A percentile compares a stretch with the other conserved stretches of the same genome.
These are phyloP conservation scores for Ferrisia virgata DNA, from an alignment of 2,888 invertebrate genomes.

Conservation along the genomic window DNA sequence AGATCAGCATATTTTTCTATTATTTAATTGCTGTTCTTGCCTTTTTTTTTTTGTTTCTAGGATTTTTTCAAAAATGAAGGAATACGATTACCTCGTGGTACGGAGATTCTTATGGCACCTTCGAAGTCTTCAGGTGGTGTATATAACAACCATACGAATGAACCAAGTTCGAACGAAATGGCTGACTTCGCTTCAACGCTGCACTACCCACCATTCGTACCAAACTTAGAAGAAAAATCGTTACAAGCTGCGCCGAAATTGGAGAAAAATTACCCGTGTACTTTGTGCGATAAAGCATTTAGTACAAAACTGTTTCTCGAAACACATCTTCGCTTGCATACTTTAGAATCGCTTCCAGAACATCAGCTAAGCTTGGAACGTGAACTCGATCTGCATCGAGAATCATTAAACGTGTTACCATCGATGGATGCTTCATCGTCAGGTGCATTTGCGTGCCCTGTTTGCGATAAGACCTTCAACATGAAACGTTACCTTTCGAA, in stretches of 20 bases:
- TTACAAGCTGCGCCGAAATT: neutral
- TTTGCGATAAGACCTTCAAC: conserved; percentile 30
- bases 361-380: conserved; percentile 7
- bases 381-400: neutral
- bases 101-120: neutral
- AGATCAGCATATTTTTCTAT: neutral
- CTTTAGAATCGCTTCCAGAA: neutral
- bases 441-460: neutral
- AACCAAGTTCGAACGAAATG: neutral
- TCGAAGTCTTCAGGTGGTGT: neutral
- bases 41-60: neutral
- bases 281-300: neutral
- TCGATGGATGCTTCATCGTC: neutral
- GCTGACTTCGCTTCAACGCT: neutral
- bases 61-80: neutral
- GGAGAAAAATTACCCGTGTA: neutral
- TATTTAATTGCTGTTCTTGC: neutral
- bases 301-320: neutral
- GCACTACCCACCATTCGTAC: neutral
- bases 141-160: neutral
- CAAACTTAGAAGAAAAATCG: neutral
- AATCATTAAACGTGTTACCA: neutral
- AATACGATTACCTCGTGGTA: conserved; percentile 1
- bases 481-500: conserved; percentile 22
- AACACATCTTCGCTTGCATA: neutral